Conservation (phyloP, 2,888 invertebrate species). For the Hyles lineata region DNA sequence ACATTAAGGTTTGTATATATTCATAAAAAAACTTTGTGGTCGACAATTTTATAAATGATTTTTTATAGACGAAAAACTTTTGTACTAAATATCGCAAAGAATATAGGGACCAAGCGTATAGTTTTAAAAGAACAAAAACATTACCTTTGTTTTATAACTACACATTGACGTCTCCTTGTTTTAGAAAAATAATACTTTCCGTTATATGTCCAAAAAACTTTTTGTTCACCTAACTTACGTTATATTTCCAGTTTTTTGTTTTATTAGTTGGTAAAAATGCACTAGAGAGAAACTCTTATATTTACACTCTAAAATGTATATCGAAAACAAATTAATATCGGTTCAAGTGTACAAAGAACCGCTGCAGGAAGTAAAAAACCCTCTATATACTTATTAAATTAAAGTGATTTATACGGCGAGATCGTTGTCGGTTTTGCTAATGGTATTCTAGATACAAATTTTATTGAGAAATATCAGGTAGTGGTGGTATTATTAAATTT, state of each 20-base stretch:
- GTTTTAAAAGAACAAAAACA: neutral
- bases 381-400: slow-evolving; percentile 21
- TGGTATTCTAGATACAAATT: slow-evolving; percentile 17
- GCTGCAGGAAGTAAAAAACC: slow-evolving; percentile 21
- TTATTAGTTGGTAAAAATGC: neutral
- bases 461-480: slow-evolving; percentile 25
- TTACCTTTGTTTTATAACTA: no score
- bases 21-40: neutral
- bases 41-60: no score
- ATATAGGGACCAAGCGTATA: no score
- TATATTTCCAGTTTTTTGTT: neutral
- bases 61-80: no score
- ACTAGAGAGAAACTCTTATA: neutral
- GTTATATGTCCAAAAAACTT: neutral
- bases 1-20: neutral
- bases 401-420: slow-evolving; percentile 19
- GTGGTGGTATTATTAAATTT: slow-evolving; percentile 23
- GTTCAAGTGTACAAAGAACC: slow-evolving; percentile 6
- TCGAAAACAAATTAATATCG: slow-evolving; percentile 4
- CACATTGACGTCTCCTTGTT: no score
- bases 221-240: neutral
- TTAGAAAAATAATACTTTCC: neutral
- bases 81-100: no score
- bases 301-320: neutral
- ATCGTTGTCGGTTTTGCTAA: slow-evolving; percentile 26